Percentiles rank a stretch among this genome's conserved stretches.
phyloP scores from a whole-genome alignment of 2,888 invertebrate genomes.

The Miltochrista miniata region DNA sequence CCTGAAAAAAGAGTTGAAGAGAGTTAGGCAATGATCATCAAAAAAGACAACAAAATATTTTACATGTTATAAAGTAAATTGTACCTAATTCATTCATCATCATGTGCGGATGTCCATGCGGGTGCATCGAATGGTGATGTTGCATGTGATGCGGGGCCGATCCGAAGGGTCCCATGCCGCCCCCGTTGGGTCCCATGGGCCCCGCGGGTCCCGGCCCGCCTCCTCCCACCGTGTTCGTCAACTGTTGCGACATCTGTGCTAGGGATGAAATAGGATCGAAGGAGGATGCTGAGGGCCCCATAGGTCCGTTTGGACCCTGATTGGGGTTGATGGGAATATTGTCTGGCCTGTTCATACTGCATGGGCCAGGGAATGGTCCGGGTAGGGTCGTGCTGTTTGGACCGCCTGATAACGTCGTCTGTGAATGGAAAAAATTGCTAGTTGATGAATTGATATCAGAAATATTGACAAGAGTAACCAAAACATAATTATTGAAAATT shows the following conservation, averaged over 20 bases:
- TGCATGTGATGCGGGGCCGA: slow-evolving; percentile 76
- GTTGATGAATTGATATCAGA: background rate
- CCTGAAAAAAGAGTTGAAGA: slow-evolving; percentile 46
- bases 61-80: too few species aligned
- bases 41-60: too few species aligned
- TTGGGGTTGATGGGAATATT: slow-evolving; percentile 78
- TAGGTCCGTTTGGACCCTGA: slow-evolving; percentile 80
- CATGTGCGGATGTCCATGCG: slow-evolving; percentile 78
- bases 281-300: slow-evolving; percentile 83
- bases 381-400: slow-evolving; percentile 76
- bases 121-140: slow-evolving; percentile 77
- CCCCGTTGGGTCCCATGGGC: slow-evolving; percentile 66
- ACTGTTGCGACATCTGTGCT: slow-evolving; percentile 97
- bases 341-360: slow-evolving; percentile 76
- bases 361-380: slow-evolving; percentile 81
- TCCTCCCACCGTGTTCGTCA: slow-evolving; percentile 89
- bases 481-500: too few species aligned
- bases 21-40: background rate
- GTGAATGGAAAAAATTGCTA: slow-evolving; percentile 19
- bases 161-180: slow-evolving; percentile 70
- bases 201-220: slow-evolving; percentile 64
- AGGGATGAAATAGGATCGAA: slow-evolving; percentile 97
- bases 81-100: slow-evolving; percentile 81
- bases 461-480: too few species aligned
- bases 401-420: slow-evolving; percentile 77